Conservation (phyloP, 2,888 invertebrate genomes). For the Villa cingulata region DNA sequence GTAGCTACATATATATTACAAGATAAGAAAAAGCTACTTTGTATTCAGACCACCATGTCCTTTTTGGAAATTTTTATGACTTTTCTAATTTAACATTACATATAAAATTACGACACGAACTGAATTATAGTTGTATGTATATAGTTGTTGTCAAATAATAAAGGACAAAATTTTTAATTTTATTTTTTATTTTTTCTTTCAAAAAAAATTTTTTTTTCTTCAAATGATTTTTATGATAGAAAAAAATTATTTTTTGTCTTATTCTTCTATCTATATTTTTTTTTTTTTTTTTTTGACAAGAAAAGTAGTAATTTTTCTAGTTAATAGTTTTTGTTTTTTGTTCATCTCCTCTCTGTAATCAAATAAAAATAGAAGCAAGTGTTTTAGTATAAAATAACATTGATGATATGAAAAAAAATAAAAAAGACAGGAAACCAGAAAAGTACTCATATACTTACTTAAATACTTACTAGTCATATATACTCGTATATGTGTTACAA, state of each 20-base stretch:
- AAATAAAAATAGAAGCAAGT: not conserved
- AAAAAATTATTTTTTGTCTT: constrained; percentile 1
- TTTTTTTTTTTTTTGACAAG: not conserved
- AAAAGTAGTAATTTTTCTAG: too few relatives aligned
- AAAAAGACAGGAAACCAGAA: not conserved
- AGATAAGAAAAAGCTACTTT: not conserved
- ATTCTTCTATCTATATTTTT: not conserved
- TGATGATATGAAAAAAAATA: too few relatives aligned
- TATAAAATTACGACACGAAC: not conserved
- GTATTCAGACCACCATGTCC: constrained; percentile 2
- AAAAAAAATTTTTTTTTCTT: too few relatives aligned
- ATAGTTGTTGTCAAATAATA: too few relatives aligned
- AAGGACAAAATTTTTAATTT: not conserved
- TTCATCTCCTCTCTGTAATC: not conserved
- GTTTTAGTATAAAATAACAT: not conserved
- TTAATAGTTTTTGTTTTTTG: too few relatives aligned
- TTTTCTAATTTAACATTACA: not conserved
- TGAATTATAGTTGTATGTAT: too few relatives aligned
- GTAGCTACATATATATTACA: too few relatives aligned
- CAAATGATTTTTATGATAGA: too few relatives aligned
- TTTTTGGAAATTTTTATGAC: not conserved
- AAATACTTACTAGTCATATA: too few relatives aligned
- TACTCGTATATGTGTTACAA: not conserved
- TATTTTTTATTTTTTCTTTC: too few relatives aligned
- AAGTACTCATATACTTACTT: not conserved